Evolutionary conservation across 2,113 vertebrate species (phyloP).

Genomic region (Chaenocephalus aceratus): DNA sequence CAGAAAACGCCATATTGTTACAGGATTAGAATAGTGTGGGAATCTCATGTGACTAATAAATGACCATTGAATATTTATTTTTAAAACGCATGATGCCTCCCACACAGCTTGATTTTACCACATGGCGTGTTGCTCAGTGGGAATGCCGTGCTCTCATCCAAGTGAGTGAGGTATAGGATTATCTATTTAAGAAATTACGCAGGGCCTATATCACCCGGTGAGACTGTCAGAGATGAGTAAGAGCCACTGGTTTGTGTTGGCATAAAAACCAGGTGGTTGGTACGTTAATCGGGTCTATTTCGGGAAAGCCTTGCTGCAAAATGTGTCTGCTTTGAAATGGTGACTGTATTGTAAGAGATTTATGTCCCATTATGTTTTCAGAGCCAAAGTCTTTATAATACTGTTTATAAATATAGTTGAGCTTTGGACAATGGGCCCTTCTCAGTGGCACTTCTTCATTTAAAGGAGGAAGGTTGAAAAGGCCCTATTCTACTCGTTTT

Average conservation of each 20-base stretch:
- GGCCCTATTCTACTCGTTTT: too few species aligned
- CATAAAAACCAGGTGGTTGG: not conserved
- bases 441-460: not conserved
- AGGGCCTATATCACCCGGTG: constrained; percentile 30
- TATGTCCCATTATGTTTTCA: not conserved
- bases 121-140: constrained; percentile 13
- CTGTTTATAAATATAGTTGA: not conserved
- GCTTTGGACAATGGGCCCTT: not conserved
- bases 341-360: not conserved
- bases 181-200: constrained; percentile 55
- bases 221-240: constrained; percentile 42
- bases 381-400: not conserved
- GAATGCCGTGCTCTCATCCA: constrained; percentile 13
- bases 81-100: constrained; percentile 45
- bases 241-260: constrained; percentile 35
- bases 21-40: constrained; percentile 42
- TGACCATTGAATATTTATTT: constrained; percentile 47
- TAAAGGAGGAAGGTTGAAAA: too few species aligned
- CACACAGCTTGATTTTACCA: constrained; percentile 37
- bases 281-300: constrained; percentile 26
- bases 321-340: not conserved
- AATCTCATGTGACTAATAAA: constrained; percentile 48
- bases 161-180: constrained; percentile 47
- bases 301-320: constrained; percentile 6
- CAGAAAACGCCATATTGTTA: constrained; percentile 30